A percentile compares a stretch with the other conserved stretches of the same genome.
phyloP scores from a whole-genome alignment of 1,140 invertebrate species.

The Drosophila bocki region DNA sequence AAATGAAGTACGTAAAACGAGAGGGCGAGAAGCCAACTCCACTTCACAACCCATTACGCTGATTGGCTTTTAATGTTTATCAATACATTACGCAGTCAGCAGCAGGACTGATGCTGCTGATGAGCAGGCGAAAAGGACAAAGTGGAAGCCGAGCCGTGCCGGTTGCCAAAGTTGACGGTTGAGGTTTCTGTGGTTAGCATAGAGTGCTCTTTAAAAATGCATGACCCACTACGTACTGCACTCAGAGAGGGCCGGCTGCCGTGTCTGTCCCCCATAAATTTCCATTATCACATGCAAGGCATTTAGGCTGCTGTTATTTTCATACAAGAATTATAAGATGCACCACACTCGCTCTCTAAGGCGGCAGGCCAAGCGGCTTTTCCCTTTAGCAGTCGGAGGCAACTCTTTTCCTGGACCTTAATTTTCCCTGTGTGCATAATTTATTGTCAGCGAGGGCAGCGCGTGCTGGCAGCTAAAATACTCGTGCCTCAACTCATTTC shows the following conservation, averaged over 20 bases:
- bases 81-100: constrained; percentile 71
- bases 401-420: constrained; percentile 27
- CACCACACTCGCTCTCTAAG: constrained; percentile 39
- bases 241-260: constrained; percentile 14
- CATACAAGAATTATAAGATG: constrained; percentile 78
- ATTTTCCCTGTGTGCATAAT: constrained; percentile 67
- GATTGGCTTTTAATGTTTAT: constrained; percentile 83
- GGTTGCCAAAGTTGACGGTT: constrained; percentile 29
- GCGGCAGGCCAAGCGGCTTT: constrained; percentile 3
- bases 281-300: constrained; percentile 77
- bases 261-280: constrained; percentile 72
- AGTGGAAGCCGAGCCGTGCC: neutral
- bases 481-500: constrained; percentile 14
- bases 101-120: constrained; percentile 19
- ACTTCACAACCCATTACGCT: constrained; percentile 80
- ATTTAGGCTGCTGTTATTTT: constrained; percentile 78
- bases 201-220: constrained; percentile 64
- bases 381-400: constrained; percentile 3
- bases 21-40: constrained; percentile 38
- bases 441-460: constrained; percentile 69
- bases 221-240: constrained; percentile 37
- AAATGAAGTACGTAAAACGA: constrained; percentile 65
- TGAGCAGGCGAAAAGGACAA: constrained; percentile 22
- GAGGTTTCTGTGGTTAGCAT: constrained; percentile 31
- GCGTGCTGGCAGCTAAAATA: constrained; percentile 21